These are phyloP conservation scores for Coreoperca whiteheadi DNA, from an alignment of 2,113 vertebrate species.

Conservation along the genomic window DNA sequence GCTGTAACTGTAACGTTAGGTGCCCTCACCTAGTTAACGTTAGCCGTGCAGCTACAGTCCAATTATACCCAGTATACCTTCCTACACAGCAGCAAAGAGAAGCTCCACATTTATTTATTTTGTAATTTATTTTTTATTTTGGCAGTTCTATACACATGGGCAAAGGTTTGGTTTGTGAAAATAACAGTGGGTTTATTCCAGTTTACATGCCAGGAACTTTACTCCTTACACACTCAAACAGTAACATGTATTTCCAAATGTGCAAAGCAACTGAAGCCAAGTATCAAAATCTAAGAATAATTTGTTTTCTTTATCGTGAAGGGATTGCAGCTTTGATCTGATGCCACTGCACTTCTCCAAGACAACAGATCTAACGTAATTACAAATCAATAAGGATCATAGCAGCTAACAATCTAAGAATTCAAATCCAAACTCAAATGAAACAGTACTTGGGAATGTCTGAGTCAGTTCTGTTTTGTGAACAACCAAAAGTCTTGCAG, in stretches of 20 bases:
- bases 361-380: neutral
- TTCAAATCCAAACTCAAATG: neutral
- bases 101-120: no score
- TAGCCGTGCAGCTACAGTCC: no score
- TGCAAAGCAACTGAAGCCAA: neutral
- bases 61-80: no score
- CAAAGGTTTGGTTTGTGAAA: neutral
- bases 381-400: neutral
- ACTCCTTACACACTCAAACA: neutral
- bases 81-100: no score
- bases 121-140: no score
- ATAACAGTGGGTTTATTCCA: neutral
- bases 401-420: constrained; percentile 1
- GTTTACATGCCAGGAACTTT: neutral
- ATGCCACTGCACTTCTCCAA: neutral
- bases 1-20: no score
- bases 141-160: no score
- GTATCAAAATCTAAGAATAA: constrained; percentile 7
- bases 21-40: no score
- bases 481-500: neutral
- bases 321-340: constrained; percentile 13
- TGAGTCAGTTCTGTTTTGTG: constrained; percentile 9
- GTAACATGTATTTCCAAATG: neutral
- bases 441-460: constrained; percentile 5
- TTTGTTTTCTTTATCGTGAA: constrained; percentile 1